phyloP scores from a whole-genome alignment of 1,140 invertebrate genomes.

The Harpegnathos saltator region DNA sequence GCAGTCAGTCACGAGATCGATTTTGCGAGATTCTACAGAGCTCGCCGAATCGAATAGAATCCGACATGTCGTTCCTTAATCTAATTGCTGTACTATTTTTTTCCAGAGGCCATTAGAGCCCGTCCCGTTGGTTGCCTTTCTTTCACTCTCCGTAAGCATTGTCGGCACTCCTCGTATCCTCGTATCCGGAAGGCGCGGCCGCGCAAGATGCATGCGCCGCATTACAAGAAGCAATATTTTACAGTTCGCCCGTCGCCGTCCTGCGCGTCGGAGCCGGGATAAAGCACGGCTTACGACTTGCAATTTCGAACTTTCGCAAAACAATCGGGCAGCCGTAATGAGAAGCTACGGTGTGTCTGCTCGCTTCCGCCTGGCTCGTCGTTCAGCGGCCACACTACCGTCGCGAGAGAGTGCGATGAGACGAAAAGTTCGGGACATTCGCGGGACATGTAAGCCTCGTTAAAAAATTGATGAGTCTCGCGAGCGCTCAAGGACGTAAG shows the following conservation, averaged over 20 bases:
- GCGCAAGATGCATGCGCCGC: slow-evolving; percentile 75
- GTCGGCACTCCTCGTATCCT: slow-evolving; percentile 1
- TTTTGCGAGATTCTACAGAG: too few relatives aligned
- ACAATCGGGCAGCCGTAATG: slow-evolving; percentile 44
- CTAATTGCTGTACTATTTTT: slow-evolving; percentile 12
- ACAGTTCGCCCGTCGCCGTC: slow-evolving; percentile 69
- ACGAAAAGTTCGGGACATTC: slow-evolving; percentile 45
- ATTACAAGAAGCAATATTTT: slow-evolving; percentile 81
- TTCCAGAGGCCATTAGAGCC: slow-evolving; percentile 25
- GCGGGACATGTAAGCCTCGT: not conserved
- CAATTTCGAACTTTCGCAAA: slow-evolving; percentile 81
- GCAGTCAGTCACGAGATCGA: too few relatives aligned
- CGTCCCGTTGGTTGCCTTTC: slow-evolving; percentile 1
- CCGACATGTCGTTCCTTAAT: slow-evolving; percentile 4
- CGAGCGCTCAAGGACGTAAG: slow-evolving; percentile 1
- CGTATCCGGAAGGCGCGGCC: slow-evolving; percentile 36
- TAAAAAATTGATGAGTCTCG: slow-evolving; percentile 36
- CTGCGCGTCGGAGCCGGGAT: slow-evolving; percentile 66
- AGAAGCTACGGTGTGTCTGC: not conserved
- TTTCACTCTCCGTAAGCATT: slow-evolving; percentile 36
- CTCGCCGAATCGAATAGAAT: too few relatives aligned
- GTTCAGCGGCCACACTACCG: not conserved
- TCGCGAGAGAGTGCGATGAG: not conserved
- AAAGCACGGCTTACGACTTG: slow-evolving; percentile 79
- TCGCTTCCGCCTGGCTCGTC: too few relatives aligned